Base-by-base conservation (phyloP, 2,888 invertebrate species). In the Lithophane socia region DNA sequence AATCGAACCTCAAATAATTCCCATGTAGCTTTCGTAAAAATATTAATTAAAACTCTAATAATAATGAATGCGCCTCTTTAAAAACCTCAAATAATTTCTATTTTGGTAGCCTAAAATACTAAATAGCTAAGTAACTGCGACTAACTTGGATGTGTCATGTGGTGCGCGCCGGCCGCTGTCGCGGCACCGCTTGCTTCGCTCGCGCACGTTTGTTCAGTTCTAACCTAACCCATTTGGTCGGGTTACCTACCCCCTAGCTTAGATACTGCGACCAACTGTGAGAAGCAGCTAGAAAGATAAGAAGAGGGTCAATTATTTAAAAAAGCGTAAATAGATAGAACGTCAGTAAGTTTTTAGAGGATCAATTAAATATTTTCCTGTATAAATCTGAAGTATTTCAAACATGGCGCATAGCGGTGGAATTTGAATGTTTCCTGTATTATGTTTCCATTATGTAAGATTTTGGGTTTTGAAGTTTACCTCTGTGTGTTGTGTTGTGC, bases 401-500 rank as follows among this genome's bases (percentile, higher is more conserved):
- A 12, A 24, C 65, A 10, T 47, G 10, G 65, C 24, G 24, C n/a
- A 44, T 44, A 65, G 16, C 16, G 10, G 5, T 7, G 47, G 24
- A 65, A 47, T 47, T 65, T 18, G 1, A 47, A 47, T 7, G 7
- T 47, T 47, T 18, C 24, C 18, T 24, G 7, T 24, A 24, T 3
- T 18, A 9, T 64, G 18, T 29, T 49, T 49, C 18, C 8, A 66
- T 16, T n/a, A 52, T 29, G 5, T 16, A n/a, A n/a, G 9, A 29
- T 54, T 72, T 3, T 42, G n/a, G 37, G 47, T 58, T 8, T 16
- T 58, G 9, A 18, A 42, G 8, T 61, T 77, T 13, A 77, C 29
- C 44, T 12, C n/a, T 63, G 5, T 77, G 16, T 79, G n/a, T 75
- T 69, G n/a, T 74, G 61, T 61, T 84, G 92, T 95, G 80, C 97